Percentiles rank a stretch among this genome's conserved stretches.
These are phyloP conservation scores for Miniopterus natalensis DNA, from an alignment of 2,113 vertebrate species.

Conservation along the genomic window DNA sequence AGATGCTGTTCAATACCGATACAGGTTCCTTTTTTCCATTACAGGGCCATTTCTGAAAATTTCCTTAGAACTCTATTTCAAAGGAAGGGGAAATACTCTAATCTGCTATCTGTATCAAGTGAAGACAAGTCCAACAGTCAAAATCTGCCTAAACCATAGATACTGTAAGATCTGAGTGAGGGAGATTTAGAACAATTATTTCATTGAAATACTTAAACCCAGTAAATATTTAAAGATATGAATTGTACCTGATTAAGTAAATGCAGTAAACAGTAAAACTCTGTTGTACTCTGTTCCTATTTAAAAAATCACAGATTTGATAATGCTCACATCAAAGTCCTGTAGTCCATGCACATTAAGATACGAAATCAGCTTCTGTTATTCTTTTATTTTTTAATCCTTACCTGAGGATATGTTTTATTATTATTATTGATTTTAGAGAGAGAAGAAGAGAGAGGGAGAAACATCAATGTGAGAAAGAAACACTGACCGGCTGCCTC, in stretches of 20 bases:
- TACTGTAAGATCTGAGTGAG: neutral
- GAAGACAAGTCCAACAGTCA: neutral
- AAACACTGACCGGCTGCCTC: neutral
- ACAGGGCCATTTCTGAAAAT: slow-evolving; percentile 39
- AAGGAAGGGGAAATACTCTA: neutral
- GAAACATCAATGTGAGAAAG: neutral
- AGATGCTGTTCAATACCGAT: neutral
- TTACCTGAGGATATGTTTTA: too few relatives aligned
- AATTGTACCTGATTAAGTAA: slow-evolving; percentile 47
- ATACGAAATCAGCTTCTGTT: neutral
- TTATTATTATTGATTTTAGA: too few relatives aligned
- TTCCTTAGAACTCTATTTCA: slow-evolving; percentile 4
- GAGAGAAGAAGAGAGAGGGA: neutral
- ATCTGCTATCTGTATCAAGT: neutral
- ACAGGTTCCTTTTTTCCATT: neutral
- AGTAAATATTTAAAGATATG: slow-evolving; percentile 43
- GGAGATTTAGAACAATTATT: slow-evolving; percentile 12
- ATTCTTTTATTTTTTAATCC: too few relatives aligned
- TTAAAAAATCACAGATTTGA: neutral
- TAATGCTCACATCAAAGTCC: neutral
- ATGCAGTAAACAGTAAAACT: slow-evolving; percentile 15
- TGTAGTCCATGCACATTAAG: neutral
- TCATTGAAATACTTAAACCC: slow-evolving; percentile 36
- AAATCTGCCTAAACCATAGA: slow-evolving; percentile 26
- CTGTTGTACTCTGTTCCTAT: neutral